Percentiles rank a stretch among this genome's conserved stretches.
Conservation (phyloP, 2,888 invertebrate species). For the Elysia crispata region DNA sequence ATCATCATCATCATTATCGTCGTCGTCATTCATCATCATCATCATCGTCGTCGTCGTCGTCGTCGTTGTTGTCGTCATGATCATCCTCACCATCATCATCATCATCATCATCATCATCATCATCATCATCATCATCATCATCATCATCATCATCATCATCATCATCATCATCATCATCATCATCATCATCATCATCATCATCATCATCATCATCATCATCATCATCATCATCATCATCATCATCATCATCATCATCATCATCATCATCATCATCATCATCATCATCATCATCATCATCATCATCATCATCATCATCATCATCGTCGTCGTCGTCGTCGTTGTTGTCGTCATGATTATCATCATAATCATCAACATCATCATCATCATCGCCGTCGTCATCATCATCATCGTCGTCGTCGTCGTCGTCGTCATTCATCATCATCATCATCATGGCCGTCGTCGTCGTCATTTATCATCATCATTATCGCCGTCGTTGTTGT, state of each 20-base stretch:
- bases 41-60: slow-evolving; percentile 22
- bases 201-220: slow-evolving; percentile 22
- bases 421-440: too few relatives aligned
- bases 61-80: not conserved
- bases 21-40: too few relatives aligned
- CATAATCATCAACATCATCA: not conserved
- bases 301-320: not conserved
- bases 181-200: slow-evolving; percentile 16
- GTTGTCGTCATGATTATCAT: too few relatives aligned
- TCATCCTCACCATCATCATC: too few relatives aligned
- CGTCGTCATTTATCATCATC: slow-evolving; percentile 24
- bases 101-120: slow-evolving; percentile 18
- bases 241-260: not conserved
- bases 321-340: slow-evolving; percentile 15
- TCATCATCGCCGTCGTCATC: slow-evolving; percentile 9
- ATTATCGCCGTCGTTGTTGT: slow-evolving; percentile 9
- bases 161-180: slow-evolving; percentile 24
- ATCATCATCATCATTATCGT: too few relatives aligned
- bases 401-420: slow-evolving; percentile 22
- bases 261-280: not conserved
- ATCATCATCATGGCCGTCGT: too few relatives aligned
- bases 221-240: not conserved
- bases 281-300: not conserved
- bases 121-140: slow-evolving; percentile 24
- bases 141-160: slow-evolving; percentile 29